phyloP scores from a whole-genome alignment of 2,113 vertebrate species.

The Rhinopomastus cyanomelas region DNA sequence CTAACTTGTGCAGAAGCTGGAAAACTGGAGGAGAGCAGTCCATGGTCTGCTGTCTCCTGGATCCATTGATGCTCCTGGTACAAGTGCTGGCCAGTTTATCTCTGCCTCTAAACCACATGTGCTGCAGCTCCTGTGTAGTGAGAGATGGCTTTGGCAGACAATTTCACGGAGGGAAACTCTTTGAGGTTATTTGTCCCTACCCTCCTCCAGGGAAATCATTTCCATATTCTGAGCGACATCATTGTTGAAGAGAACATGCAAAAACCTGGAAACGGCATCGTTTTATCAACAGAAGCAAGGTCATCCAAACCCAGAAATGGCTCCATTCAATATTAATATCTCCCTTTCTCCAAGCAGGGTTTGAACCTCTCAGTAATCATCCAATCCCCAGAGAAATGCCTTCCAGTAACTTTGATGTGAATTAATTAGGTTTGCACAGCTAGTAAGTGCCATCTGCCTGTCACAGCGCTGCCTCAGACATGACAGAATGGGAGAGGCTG shows the following conservation, averaged over 20 bases:
- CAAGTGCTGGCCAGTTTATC: background rate
- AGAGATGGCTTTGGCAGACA: background rate
- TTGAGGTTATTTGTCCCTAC: background rate
- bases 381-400: slow-evolving; percentile 46
- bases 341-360: background rate
- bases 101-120: background rate
- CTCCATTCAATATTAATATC: slow-evolving; percentile 17
- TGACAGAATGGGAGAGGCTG: background rate
- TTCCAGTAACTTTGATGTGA: slow-evolving; percentile 64
- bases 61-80: background rate
- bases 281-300: slow-evolving; percentile 34
- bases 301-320: background rate
- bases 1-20: background rate
- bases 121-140: background rate
- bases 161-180: background rate
- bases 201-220: background rate
- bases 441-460: slow-evolving; percentile 64
- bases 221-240: background rate
- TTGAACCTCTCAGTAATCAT: slow-evolving; percentile 33
- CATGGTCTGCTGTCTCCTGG: background rate
- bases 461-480: background rate
- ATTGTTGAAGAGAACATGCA: background rate
- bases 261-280: background rate
- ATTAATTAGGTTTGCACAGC: slow-evolving; percentile 73
- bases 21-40: background rate